Conservation (phyloP, 2,888 invertebrate genomes). For the Meiosimyza decipiens region DNA sequence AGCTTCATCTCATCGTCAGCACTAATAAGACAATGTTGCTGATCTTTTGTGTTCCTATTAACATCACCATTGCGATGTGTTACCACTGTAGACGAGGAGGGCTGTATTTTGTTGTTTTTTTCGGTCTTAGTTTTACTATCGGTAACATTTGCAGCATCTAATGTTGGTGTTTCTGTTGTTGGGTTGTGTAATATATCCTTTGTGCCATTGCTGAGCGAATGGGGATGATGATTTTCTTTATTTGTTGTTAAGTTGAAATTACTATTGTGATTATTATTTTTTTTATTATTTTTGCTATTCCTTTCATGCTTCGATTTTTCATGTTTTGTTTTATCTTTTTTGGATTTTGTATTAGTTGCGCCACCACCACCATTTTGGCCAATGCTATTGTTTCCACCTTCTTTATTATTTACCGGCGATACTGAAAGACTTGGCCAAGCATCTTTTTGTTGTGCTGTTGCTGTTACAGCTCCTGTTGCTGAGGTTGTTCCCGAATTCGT, state of each 20-base stretch:
- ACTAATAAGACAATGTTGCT: conserved; percentile 38
- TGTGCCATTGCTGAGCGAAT: conserved; percentile 43
- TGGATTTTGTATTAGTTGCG: conserved; percentile 41
- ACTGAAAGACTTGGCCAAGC: conserved; percentile 79
- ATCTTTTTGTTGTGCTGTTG: conserved; percentile 71
- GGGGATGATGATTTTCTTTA: conserved; percentile 54
- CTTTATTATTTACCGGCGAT: conserved; percentile 68
- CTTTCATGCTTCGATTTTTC: conserved; percentile 69
- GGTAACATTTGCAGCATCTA: conserved; percentile 40
- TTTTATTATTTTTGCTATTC: conserved; percentile 67
- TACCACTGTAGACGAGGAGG: conserved; percentile 36
- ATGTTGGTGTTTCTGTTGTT: conserved; percentile 26
- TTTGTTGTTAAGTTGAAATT: conserved; percentile 47
- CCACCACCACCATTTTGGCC: conserved; percentile 39
- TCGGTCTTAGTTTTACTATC: conserved; percentile 38
- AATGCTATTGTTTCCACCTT: conserved; percentile 43
- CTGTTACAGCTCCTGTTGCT: conserved; percentile 41
- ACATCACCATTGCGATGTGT: conserved; percentile 56
- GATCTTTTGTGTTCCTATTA: conserved; percentile 64
- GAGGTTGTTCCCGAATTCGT: conserved; percentile 39
- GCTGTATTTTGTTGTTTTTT: conserved; percentile 43
- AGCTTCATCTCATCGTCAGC: conserved; percentile 54
- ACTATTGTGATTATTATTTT: conserved; percentile 46
- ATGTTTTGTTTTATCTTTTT: conserved; percentile 62
- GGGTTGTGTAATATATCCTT: conserved; percentile 40